Evolutionary conservation across 2,888 invertebrate species (phyloP).

Genomic region (Eulithis testata): DNA sequence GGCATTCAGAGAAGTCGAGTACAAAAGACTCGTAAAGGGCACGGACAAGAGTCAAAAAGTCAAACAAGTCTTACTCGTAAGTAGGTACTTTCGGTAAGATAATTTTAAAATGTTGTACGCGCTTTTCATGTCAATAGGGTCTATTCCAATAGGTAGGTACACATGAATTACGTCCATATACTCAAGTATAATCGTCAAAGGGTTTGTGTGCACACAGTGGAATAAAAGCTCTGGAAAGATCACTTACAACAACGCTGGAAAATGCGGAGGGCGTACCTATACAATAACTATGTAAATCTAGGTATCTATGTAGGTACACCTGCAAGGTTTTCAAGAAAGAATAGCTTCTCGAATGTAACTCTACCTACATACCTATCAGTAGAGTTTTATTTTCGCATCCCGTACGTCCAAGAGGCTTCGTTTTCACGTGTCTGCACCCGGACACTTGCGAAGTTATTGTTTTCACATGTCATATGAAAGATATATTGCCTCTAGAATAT

Average conservation of each 20-base stretch:
- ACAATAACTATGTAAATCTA: too few relatives aligned
- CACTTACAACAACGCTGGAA: too few relatives aligned
- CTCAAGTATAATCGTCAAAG: too few relatives aligned
- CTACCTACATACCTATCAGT: neutral
- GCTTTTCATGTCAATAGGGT: neutral
- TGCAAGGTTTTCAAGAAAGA: too few relatives aligned
- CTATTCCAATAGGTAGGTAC: neutral
- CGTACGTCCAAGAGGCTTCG: conserved; percentile 43
- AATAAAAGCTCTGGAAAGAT: too few relatives aligned
- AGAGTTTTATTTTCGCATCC: conserved; percentile 8
- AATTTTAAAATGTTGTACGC: neutral
- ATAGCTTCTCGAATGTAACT: neutral
- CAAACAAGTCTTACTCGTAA: neutral
- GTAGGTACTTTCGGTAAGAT: neutral
- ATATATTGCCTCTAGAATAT: conserved; percentile 64
- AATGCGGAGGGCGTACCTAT: too few relatives aligned
- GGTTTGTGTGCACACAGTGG: too few relatives aligned
- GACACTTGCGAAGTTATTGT: conserved; percentile 68
- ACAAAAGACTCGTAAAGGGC: neutral
- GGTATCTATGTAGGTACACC: too few relatives aligned
- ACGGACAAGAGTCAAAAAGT: neutral
- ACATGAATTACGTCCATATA: too few relatives aligned
- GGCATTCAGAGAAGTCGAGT: neutral
- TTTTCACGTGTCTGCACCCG: conserved; percentile 54
- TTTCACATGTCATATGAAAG: conserved; percentile 65